These are phyloP conservation scores for Drosophila meridiana DNA, from an alignment of 2,888 invertebrate genomes.

Conservation along the genomic window DNA sequence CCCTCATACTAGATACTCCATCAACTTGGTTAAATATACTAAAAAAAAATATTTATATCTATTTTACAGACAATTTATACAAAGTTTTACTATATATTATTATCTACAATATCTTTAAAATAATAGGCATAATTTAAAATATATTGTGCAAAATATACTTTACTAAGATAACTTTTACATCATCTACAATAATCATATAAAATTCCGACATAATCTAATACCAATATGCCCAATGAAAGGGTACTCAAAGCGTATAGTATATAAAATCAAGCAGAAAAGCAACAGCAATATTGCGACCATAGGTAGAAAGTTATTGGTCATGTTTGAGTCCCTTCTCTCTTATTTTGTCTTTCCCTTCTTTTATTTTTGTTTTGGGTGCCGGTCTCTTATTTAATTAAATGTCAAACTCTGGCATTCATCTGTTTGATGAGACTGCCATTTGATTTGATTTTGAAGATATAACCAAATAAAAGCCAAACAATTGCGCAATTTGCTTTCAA, in stretches of 20 bases:
- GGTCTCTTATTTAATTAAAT: constrained; percentile 76
- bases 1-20: no score
- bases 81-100: no score
- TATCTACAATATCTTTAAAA: no score
- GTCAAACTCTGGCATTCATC: constrained; percentile 58
- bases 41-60: no score
- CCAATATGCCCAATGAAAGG: background rate
- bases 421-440: constrained; percentile 47
- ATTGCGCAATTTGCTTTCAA: constrained; percentile 41
- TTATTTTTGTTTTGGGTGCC: background rate
- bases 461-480: constrained; percentile 32
- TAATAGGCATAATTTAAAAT: no score
- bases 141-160: background rate
- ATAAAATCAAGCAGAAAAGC: constrained; percentile 39
- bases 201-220: background rate
- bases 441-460: constrained; percentile 49
- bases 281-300: constrained; percentile 35
- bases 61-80: no score
- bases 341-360: background rate
- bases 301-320: constrained; percentile 60
- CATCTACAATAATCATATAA: background rate
- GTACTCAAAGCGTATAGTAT: constrained; percentile 10
- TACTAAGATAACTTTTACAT: background rate
- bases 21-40: no score
- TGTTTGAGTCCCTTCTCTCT: constrained; percentile 35